Evolutionary conservation across 2,797 vertebrate species (phyloP), one percentile per base, ranked within the genome.

Genomic region (Aselliscus stoliczkanus): DNA sequence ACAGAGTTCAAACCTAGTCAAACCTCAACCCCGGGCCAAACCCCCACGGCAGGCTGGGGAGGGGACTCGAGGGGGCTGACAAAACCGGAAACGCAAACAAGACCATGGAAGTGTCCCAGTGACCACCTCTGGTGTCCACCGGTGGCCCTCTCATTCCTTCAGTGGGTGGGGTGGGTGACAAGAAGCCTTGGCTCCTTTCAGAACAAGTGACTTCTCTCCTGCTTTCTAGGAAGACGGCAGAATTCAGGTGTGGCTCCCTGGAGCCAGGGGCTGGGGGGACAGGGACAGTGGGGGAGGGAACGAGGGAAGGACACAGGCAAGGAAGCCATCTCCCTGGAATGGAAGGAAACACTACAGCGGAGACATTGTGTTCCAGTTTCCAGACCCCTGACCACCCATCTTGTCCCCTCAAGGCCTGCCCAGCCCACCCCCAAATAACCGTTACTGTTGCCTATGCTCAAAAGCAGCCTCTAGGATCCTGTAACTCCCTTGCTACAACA

Each of bases 401-500:
- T 75, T 37, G 60, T 69, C 47, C 69, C 27, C 23, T 34, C 4
- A 0, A 3, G 34, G 8, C 13, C 29, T n/a, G 37, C 7, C 15
- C 29, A 23, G 39, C 27, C 3, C 29, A 34, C 14, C 23, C 23
- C 67, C 37, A 56, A 69, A 64, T 20, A 64, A 52, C 39, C 62
- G 62, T 76, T 29, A 62, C 5, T 23, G 7, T 25, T 50, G 17
- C 18, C 42, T 37, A 37, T 15, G 34, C 56, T 67, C 88, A 67
- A 60, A 93, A 94, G 87, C 23, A 85, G 69, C 87, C 88, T 39
- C 95, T 83, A 50, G 20, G 50, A 90, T 95, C 94, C 96, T 85
- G 92, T 93, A 95, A 88, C 92, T 90, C 90, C 95, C 84, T 90
- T 83, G 95, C 93, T 80, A 88, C 90, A 96, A 95, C 88, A 85